Evolutionary conservation across 2,888 invertebrate species (phyloP).

Genomic region (Nemurella pictetii): DNA sequence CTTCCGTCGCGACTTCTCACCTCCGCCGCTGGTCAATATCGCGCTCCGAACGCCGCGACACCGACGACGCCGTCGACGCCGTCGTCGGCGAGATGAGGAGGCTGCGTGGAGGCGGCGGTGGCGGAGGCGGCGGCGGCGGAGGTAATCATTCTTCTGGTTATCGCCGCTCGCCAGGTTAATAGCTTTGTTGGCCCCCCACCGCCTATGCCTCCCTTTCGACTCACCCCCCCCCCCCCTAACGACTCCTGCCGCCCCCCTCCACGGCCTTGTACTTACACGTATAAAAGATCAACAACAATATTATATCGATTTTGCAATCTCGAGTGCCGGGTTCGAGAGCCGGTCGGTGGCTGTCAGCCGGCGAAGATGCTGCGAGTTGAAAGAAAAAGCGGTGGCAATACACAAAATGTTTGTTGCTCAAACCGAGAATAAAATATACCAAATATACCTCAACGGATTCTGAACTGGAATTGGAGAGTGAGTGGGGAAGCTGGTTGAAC

Average conservation of each 20-base stretch:
- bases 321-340: not conserved
- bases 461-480: no score
- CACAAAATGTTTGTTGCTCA: no score
- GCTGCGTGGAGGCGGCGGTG: not conserved
- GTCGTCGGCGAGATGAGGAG: not conserved
- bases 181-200: slow-evolving; percentile 19
- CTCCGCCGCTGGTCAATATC: slow-evolving; percentile 9
- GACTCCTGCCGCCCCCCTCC: not conserved
- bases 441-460: no score
- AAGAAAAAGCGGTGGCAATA: not conserved
- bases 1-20: not conserved
- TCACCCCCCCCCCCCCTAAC: not conserved
- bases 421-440: no score
- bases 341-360: not conserved
- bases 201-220: no score
- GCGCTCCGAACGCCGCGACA: not conserved
- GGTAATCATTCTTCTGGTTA: slow-evolving; percentile 12
- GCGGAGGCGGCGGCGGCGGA: not conserved
- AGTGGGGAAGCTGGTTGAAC: no score
- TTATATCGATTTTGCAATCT: slow-evolving; percentile 38
- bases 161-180: slow-evolving; percentile 19
- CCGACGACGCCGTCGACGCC: not conserved
- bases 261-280: not conserved
- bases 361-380: not conserved
- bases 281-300: slow-evolving; percentile 35